These are phyloP conservation scores for Vulpes vulpes DNA, from an alignment of 2,113 vertebrate genomes.

Conservation along the genomic window DNA sequence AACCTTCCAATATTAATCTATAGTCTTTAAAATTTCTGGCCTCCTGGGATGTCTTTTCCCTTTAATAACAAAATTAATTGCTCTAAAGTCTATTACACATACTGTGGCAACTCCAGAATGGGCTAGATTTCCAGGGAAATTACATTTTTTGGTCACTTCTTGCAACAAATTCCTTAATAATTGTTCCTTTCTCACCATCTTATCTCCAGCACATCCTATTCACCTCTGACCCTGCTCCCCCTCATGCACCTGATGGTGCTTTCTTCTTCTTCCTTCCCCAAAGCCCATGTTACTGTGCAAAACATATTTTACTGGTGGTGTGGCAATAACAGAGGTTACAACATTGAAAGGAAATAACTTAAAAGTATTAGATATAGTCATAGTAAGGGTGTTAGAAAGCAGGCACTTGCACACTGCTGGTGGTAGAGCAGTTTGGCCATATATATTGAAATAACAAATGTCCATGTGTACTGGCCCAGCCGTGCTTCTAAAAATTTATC, in stretches of 20 bases:
- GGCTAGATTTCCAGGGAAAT: conserved; percentile 8
- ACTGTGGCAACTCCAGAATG: background rate
- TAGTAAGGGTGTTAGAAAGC: background rate
- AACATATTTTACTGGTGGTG: background rate
- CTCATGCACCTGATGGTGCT: background rate
- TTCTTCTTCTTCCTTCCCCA: background rate
- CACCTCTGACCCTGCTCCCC: background rate
- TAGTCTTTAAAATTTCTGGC: background rate
- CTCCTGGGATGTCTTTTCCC: background rate
- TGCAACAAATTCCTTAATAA: background rate
- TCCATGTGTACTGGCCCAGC: background rate
- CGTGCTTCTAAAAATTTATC: background rate
- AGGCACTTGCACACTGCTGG: background rate
- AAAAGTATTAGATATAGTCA: background rate
- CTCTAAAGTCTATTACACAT: background rate
- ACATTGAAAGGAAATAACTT: background rate
- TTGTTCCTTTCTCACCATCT: background rate
- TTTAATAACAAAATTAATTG: background rate
- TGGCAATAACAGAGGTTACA: background rate
- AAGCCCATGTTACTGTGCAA: background rate
- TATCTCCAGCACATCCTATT: background rate
- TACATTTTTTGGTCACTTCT: background rate
- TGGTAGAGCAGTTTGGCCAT: background rate
- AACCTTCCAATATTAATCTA: background rate
- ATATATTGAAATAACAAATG: background rate